Base-by-base conservation (phyloP, 2,113 vertebrate species). In the Gallinago media region DNA sequence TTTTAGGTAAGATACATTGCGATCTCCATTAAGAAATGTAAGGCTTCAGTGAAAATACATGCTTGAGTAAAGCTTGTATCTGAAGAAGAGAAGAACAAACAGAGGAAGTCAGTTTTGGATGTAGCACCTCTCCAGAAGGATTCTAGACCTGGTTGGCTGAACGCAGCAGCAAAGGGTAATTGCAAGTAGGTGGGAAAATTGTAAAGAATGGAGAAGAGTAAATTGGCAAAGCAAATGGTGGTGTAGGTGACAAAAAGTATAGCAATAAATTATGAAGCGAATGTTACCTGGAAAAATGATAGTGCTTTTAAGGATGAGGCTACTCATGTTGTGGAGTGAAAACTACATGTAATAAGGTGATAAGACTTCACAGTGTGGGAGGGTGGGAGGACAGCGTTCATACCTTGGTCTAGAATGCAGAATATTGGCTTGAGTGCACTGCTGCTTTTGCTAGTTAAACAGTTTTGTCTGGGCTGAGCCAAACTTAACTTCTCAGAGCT, bases 371-470 rank as follows among this genome's bases (percentile, higher is more conserved):
- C 27, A 70, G 76, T n/a, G n/a, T n/a, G n/a, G n/a, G n/a, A n/a
- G n/a, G 31, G 13, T 44, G 42, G 54, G 74, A 85, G 80, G 47
- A 49, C 79, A 65, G 65, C 1, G 0, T 46, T 46, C 32, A 9
- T 18, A 31, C 50, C 56, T n/a, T 78, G 25, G 1, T 44, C 50
- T 47, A 23, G 32, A n/a, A 49, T 31, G 56, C 8, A 21, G 8
- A 3, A 49, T 59, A 3, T 34, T 58, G n/a, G 88, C 78, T 68
- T 85, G 87, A 49, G 3, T 42, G 84, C 74, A 9, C 62, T 54
- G 70, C 70, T 89, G 74, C 77, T 65, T 20, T 38, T 79, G 54
- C 40, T 92, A 71, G 85, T 94, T 72, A 68, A 74, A 67, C 40
- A 52, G 38, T 55, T 94, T 67, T 42, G 36, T 94, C 46, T 38